phyloP scores from a whole-genome alignment of 2,888 invertebrate species.

The Sphaeridia pumilis region DNA sequence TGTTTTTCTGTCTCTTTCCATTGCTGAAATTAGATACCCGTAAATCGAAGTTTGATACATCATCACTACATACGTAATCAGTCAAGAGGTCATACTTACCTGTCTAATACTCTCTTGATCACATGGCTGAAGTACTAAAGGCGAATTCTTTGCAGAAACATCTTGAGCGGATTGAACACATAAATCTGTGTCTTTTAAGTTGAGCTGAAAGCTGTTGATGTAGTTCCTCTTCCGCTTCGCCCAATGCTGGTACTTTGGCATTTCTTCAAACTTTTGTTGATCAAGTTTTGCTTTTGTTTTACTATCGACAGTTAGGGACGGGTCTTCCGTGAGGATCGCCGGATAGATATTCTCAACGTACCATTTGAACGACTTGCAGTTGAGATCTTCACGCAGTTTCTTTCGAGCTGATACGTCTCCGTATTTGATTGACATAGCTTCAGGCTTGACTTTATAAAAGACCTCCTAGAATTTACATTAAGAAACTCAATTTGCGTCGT shows the following conservation, averaged over 20 bases:
- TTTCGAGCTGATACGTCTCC: slow-evolving; percentile 71
- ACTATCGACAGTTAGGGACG: slow-evolving; percentile 36
- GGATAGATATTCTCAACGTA: slow-evolving; percentile 76
- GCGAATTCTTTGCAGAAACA: slow-evolving; percentile 63
- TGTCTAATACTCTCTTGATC: slow-evolving; percentile 53
- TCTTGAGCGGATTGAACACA: slow-evolving; percentile 70
- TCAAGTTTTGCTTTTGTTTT: slow-evolving; percentile 4
- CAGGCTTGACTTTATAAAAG: slow-evolving; percentile 15
- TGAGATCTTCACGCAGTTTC: slow-evolving; percentile 56
- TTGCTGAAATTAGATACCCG: slow-evolving; percentile 44
- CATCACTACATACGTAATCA: neutral
- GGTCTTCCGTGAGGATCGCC: slow-evolving; percentile 45
- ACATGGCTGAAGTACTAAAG: slow-evolving; percentile 59
- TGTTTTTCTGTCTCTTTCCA: slow-evolving; percentile 75
- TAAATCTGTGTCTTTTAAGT: slow-evolving; percentile 56
- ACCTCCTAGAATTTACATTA: slow-evolving; percentile 47
- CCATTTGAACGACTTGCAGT: slow-evolving; percentile 77
- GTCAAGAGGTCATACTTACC: slow-evolving; percentile 41
- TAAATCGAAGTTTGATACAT: neutral
- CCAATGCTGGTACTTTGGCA: slow-evolving; percentile 58
- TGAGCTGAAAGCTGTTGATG: slow-evolving; percentile 47
- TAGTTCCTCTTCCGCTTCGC: slow-evolving; percentile 50
- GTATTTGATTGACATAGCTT: slow-evolving; percentile 40
- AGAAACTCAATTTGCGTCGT: neutral
- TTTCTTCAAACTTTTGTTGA: slow-evolving; percentile 45